phyloP scores from a whole-genome alignment of 1,140 invertebrate species.

The Halyomorpha halys region DNA sequence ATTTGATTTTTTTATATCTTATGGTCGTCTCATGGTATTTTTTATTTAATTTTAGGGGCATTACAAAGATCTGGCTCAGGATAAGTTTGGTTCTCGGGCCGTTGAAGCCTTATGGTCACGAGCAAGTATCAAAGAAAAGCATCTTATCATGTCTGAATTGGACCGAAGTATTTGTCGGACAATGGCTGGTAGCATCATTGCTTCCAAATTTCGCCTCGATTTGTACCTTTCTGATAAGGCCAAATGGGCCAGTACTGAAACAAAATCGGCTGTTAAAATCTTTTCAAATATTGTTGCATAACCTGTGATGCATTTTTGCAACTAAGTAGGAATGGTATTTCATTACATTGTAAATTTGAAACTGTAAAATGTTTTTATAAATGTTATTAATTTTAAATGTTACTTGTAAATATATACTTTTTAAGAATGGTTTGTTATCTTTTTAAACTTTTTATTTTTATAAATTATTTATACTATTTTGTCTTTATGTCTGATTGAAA shows the following conservation, averaged over 20 bases:
- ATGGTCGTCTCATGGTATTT: no score
- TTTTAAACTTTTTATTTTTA: no score
- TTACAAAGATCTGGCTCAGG: conserved; percentile 10
- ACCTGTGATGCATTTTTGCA: no score
- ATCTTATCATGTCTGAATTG: conserved; percentile 8
- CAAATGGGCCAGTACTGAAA: conserved; percentile 12
- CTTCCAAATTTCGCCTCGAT: conserved; percentile 1
- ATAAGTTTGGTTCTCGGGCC: conserved; percentile 10
- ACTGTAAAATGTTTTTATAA: no score
- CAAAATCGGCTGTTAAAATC: background rate
- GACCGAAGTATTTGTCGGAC: background rate
- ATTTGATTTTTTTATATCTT: no score
- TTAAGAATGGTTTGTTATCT: no score
- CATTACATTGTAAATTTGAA: no score
- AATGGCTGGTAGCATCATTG: background rate
- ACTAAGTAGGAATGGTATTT: no score
- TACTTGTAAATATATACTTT: no score
- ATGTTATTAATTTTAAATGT: no score
- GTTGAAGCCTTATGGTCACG: conserved; percentile 11
- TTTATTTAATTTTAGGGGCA: conserved; percentile 13
- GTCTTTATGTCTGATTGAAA: no score
- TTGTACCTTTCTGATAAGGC: conserved; percentile 17
- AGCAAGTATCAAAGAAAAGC: background rate
- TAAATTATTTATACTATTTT: no score
- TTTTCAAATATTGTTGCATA: conserved; percentile 4